Evolutionary conservation across 1,140 invertebrate genomes (phyloP).

Genomic region (Lutraria rhynchaena): DNA sequence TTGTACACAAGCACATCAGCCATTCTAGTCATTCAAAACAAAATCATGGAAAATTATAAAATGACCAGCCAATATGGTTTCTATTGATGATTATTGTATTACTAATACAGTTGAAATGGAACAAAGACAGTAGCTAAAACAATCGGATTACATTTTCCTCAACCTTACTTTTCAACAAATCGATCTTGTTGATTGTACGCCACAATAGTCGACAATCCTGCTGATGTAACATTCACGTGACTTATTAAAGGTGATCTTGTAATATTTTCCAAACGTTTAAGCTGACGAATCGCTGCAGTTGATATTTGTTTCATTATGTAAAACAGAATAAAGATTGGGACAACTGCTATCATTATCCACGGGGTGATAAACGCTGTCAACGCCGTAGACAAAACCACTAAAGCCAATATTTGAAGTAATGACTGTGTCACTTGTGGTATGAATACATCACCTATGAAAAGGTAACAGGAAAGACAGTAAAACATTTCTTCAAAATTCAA

Average conservation of each 20-base stretch:
- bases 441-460: conserved; percentile 47
- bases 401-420: conserved; percentile 19
- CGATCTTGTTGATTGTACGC: conserved; percentile 83
- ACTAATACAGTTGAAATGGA: too few relatives aligned
- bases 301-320: conserved; percentile 30
- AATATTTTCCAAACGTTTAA: conserved; percentile 84
- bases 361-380: conserved; percentile 17
- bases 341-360: conserved; percentile 38
- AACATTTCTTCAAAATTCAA: too few relatives aligned
- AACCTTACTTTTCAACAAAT: conserved; percentile 78
- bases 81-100: too few relatives aligned
- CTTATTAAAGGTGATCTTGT: conserved; percentile 84
- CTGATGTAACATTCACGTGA: conserved; percentile 84
- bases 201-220: conserved; percentile 84
- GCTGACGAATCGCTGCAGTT: conserved; percentile 78
- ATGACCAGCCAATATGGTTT: too few relatives aligned
- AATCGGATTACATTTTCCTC: too few relatives aligned
- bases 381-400: conserved; percentile 19
- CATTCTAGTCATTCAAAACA: too few relatives aligned
- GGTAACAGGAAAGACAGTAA: too few relatives aligned
- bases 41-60: too few relatives aligned
- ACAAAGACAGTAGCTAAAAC: too few relatives aligned
- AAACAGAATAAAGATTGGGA: conserved; percentile 24
- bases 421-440: conserved; percentile 34
- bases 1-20: too few relatives aligned